These are phyloP conservation scores for Neosilurus hyrtlii DNA, from an alignment of 2,797 vertebrate genomes.

Conservation along the genomic window DNA sequence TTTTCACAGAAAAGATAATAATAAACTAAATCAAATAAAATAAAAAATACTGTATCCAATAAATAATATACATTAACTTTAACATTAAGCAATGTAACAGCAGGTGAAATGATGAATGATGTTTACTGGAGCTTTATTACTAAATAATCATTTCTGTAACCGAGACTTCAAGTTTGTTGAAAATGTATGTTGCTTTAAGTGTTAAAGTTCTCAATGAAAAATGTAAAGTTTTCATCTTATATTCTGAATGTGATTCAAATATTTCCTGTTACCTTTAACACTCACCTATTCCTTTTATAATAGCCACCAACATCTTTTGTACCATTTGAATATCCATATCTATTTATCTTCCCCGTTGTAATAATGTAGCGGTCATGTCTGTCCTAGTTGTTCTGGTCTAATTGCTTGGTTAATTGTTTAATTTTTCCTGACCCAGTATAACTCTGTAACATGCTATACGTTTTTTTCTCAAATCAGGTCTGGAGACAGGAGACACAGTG, in stretches of 20 bases:
- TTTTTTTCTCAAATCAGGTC: neutral
- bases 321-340: too few species aligned
- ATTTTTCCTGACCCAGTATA: neutral
- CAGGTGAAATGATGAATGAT: neutral
- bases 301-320: neutral
- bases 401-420: neutral
- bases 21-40: neutral
- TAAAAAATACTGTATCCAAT: neutral
- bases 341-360: neutral
- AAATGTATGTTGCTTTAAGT: neutral
- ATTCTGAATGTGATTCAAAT: neutral
- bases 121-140: neutral
- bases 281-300: neutral
- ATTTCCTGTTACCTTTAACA: neutral
- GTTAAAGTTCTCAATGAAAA: neutral
- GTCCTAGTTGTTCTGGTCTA: constrained; percentile 10
- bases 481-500: neutral
- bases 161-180: neutral
- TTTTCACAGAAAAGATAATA: too few species aligned
- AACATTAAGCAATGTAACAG: neutral
- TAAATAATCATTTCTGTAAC: neutral
- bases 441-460: neutral
- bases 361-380: neutral
- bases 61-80: neutral
- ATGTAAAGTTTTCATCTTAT: neutral